These are phyloP conservation scores for Ypsolopha scabrella DNA, from an alignment of 2,888 invertebrate genomes.

Conservation along the genomic window DNA sequence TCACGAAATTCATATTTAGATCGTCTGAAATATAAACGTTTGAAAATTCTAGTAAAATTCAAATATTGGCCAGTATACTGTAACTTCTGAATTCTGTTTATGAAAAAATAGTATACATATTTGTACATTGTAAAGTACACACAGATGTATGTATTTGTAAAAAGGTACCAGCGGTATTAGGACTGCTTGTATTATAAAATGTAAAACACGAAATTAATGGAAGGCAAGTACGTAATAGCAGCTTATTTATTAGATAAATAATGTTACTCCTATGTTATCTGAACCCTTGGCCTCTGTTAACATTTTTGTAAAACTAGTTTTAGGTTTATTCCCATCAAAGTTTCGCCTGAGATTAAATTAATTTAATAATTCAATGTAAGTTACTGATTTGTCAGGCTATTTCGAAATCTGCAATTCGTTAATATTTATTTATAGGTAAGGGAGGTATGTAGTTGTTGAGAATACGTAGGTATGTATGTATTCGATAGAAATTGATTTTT, in stretches of 20 bases:
- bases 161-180: too few relatives aligned
- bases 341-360: not conserved
- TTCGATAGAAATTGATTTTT: slow-evolving; percentile 25
- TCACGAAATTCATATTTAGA: not conserved
- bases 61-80: not conserved
- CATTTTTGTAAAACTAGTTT: not conserved
- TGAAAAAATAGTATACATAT: too few relatives aligned
- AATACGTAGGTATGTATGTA: slow-evolving; percentile 21
- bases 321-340: not conserved
- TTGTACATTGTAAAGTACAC: too few relatives aligned
- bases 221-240: not conserved
- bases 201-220: not conserved
- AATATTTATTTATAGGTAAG: slow-evolving; percentile 14
- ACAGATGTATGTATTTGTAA: too few relatives aligned
- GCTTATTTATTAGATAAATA: not conserved
- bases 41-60: not conserved
- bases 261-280: not conserved
- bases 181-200: not conserved
- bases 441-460: slow-evolving; percentile 21
- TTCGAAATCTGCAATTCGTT: not conserved
- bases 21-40: not conserved
- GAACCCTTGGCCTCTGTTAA: not conserved
- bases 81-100: too few relatives aligned
- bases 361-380: not conserved
- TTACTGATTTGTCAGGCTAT: not conserved